Conservation (phyloP, 1,140 invertebrate genomes). For the Panulirus ornatus region DNA sequence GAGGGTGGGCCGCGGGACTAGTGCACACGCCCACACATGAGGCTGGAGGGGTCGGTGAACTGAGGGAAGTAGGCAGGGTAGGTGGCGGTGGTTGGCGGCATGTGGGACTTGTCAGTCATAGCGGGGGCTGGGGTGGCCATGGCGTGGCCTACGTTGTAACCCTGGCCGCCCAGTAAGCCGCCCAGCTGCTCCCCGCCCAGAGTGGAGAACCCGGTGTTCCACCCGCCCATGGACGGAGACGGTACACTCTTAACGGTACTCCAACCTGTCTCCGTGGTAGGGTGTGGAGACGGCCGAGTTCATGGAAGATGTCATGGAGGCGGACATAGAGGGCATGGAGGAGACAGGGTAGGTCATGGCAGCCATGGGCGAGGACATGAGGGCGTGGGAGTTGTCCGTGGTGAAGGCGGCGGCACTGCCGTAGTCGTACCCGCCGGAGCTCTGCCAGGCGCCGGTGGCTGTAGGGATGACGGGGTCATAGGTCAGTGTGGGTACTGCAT, state of each 20-base stretch:
- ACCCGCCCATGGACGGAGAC: slow-evolving; percentile 54
- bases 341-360: slow-evolving; percentile 73
- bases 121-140: slow-evolving; percentile 57
- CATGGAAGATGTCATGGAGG: slow-evolving; percentile 64
- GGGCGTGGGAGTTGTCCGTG: slow-evolving; percentile 71
- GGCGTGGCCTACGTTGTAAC: slow-evolving; percentile 72
- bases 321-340: slow-evolving; percentile 57
- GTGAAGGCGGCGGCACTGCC: slow-evolving; percentile 47
- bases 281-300: slow-evolving; percentile 28
- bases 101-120: slow-evolving; percentile 57
- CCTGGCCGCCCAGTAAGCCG: slow-evolving; percentile 66
- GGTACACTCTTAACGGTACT: slow-evolving; percentile 25
- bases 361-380: slow-evolving; percentile 73
- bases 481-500: not conserved
- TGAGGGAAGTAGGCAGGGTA: slow-evolving; percentile 74
- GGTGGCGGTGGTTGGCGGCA: slow-evolving; percentile 47
- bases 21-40: slow-evolving; percentile 73
- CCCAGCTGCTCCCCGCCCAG: slow-evolving; percentile 65
- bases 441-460: slow-evolving; percentile 68
- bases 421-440: slow-evolving; percentile 72
- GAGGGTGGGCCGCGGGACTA: slow-evolving; percentile 27
- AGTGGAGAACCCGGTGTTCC: slow-evolving; percentile 71
- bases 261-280: slow-evolving; percentile 53
- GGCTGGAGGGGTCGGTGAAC: slow-evolving; percentile 69
- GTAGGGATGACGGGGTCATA: no score